Percentiles rank a stretch among this genome's conserved stretches.
phyloP scores from a whole-genome alignment of 2,113 vertebrate species.

The Phodopus roborovskii region DNA sequence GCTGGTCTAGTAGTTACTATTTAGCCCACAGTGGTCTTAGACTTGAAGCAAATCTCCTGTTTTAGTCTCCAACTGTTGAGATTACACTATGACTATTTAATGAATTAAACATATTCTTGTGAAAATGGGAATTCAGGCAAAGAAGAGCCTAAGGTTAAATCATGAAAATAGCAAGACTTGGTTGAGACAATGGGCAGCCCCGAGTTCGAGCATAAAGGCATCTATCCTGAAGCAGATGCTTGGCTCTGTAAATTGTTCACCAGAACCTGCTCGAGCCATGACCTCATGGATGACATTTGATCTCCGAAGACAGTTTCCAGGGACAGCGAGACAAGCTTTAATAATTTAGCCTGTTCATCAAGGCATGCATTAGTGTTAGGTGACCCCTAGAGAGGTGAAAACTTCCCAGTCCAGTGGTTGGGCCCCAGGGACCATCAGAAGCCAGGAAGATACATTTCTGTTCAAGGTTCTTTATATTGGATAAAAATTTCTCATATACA shows the following conservation, averaged over 20 bases:
- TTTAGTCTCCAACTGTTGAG: background rate
- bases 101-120: background rate
- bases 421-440: background rate
- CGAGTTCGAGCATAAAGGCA: accelerated
- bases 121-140: background rate
- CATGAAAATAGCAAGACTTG: background rate
- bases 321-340: slow-evolving; percentile 17
- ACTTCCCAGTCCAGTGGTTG: background rate
- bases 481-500: background rate
- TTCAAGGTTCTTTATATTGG: background rate
- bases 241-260: background rate
- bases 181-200: background rate
- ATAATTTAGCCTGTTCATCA: slow-evolving; percentile 64
- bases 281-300: slow-evolving; percentile 61
- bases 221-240: background rate
- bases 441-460: background rate
- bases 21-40: background rate
- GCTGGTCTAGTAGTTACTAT: background rate
- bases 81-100: background rate
- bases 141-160: background rate
- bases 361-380: background rate
- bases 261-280: background rate
- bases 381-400: background rate
- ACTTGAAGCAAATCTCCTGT: background rate
- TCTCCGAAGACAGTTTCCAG: slow-evolving; percentile 16